phyloP scores from a whole-genome alignment of 2,888 invertebrate species.

The Nomada fucata region DNA sequence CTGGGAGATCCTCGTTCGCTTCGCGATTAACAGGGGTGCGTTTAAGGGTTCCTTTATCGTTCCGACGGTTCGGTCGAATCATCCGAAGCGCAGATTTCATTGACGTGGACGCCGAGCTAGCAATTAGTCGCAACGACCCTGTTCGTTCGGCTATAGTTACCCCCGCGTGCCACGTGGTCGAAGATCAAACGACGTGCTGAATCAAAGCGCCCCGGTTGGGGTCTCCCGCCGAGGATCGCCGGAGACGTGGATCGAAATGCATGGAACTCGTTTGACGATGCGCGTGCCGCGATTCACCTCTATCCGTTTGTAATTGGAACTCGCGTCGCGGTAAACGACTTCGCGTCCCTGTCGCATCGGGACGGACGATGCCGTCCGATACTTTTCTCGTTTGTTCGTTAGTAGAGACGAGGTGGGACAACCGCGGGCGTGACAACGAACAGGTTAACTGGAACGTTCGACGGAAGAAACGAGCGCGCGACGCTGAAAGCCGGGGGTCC shows the following conservation, averaged over 20 bases:
- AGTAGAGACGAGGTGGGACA: background rate
- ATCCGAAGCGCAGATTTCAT: slow-evolving; percentile 70
- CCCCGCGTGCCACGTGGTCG: slow-evolving; percentile 71
- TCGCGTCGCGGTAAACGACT: slow-evolving; percentile 35
- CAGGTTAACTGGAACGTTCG: slow-evolving; percentile 21
- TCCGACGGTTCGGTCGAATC: slow-evolving; percentile 38
- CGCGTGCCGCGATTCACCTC: slow-evolving; percentile 44
- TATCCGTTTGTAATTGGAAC: slow-evolving; percentile 57
- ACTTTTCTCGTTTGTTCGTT: background rate
- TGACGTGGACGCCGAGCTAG: slow-evolving; percentile 70
- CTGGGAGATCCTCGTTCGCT: slow-evolving; percentile 46
- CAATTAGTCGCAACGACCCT: slow-evolving; percentile 73
- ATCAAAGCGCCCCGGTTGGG: slow-evolving; percentile 71
- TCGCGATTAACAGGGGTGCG: slow-evolving; percentile 47
- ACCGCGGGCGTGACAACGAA: background rate
- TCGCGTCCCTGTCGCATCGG: slow-evolving; percentile 2
- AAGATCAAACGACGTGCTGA: slow-evolving; percentile 75
- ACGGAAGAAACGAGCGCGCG: slow-evolving; percentile 5
- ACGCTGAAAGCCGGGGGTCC: background rate
- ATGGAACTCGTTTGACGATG: slow-evolving; percentile 47
- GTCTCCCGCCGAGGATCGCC: slow-evolving; percentile 66
- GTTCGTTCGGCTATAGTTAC: slow-evolving; percentile 59
- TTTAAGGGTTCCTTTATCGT: slow-evolving; percentile 16
- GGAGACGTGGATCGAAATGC: slow-evolving; percentile 49
- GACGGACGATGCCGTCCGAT: background rate